These are phyloP conservation scores for Neogale vison DNA, from an alignment of 2,113 vertebrate genomes.

Conservation along the genomic window DNA sequence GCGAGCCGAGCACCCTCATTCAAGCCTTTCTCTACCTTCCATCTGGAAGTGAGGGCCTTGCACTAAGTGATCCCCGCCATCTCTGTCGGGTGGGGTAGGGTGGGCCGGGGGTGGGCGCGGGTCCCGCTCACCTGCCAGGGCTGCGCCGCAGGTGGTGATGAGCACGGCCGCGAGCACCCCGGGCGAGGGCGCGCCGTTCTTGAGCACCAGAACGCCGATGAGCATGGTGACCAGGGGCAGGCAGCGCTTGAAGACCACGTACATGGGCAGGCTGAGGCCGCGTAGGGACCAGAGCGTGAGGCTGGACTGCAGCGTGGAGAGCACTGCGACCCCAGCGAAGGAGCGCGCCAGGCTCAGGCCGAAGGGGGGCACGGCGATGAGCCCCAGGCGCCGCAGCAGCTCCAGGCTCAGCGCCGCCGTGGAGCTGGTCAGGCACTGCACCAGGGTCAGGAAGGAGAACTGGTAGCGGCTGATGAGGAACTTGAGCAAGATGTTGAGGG, in stretches of 20 bases:
- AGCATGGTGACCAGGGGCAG: constrained; percentile 95
- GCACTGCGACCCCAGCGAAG: constrained; percentile 91
- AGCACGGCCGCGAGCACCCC: constrained; percentile 92
- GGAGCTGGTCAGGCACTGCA: constrained; percentile 95
- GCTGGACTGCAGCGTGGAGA: constrained; percentile 96
- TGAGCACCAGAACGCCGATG: constrained; percentile 93
- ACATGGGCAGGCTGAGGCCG: constrained; percentile 98
- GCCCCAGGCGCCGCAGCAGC: constrained; percentile 89
- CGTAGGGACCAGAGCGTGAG: constrained; percentile 96
- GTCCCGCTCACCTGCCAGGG: constrained; percentile 91
- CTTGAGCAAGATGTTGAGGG: constrained; percentile 96
- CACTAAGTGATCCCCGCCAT: neutral
- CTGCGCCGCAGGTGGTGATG: constrained; percentile 96
- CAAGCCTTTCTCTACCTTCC: constrained; percentile 30
- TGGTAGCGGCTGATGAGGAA: constrained; percentile 93
- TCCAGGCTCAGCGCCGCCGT: constrained; percentile 92
- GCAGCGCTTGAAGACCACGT: constrained; percentile 98
- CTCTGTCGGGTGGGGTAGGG: neutral
- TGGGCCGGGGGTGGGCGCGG: constrained; percentile 28
- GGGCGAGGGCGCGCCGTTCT: constrained; percentile 91
- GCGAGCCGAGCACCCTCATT: neutral
- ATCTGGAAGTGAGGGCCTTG: neutral
- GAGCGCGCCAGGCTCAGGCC: constrained; percentile 90
- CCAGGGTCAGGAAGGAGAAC: constrained; percentile 94
- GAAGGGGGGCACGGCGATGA: constrained; percentile 91